Evolutionary conservation across 2,113 vertebrate genomes (phyloP), one percentile per base, ranked within the genome.

Genomic region (Ascaphus truei): DNA sequence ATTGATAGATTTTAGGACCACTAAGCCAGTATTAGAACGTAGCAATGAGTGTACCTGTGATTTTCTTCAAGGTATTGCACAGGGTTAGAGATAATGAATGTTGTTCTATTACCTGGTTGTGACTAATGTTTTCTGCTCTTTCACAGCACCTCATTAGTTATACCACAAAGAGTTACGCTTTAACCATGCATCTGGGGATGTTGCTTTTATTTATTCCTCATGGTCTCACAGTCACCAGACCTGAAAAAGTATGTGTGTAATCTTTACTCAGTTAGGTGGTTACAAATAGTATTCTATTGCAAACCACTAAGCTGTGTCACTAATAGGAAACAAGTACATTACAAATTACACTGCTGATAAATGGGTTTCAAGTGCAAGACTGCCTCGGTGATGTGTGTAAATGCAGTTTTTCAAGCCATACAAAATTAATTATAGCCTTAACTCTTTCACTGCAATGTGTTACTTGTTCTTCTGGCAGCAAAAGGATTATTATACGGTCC

Each of bases 321-420:
- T 68, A 68, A 68, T 68, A 68, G 30, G 55, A 68, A 68, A 58
- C 53, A 48, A 37, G 53, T 59, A 59, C 53, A 59, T 50, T 48
- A 59, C 53, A 68, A 68, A 68, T 68, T 57, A 59, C 30, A 25
- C 20, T 29, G 22, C 55, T 36, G 41, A 68, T 58, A 59, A 68
- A 68, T 59, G 39, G 55, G 29, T 22, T 68, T 47, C 30, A 15
- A 20, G n/a, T 43, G 8, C 65, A 34, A 9, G 39, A 57, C 39
- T 23, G 39, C 16, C 7, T 52, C 47, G 39, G 25, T 58, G 37
- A 47, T 47, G 29, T 47, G 36, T 43, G 39, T 33, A 45, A 47
- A 33, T 34, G 64, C 39, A 57, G n/a, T 55, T 55, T 66, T 53
- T 39, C 37, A 7, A 10, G n/a, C 26, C 15, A 55, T 23, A 3